A percentile compares a stretch with the other conserved stretches of the same genome.
These are phyloP conservation scores for Sarcophaga variegata DNA, from an alignment of 2,888 invertebrate genomes.

Conservation along the genomic window DNA sequence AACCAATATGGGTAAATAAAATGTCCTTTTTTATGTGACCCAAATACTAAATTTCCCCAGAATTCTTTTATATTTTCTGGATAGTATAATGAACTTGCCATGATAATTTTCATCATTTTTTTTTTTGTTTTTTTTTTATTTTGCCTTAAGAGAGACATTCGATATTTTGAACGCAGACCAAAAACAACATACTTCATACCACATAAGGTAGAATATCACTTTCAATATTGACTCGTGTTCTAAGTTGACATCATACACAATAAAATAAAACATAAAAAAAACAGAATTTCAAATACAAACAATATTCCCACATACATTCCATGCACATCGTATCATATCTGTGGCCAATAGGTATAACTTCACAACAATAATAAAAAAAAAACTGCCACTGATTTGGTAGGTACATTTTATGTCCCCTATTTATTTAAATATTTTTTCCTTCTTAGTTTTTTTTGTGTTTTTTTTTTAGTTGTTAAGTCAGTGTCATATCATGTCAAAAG, in stretches of 20 bases:
- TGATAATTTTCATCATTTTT: too few relatives aligned
- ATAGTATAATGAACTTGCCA: too few relatives aligned
- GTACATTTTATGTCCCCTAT: neutral
- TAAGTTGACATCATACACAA: constrained; percentile 43
- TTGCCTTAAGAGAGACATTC: constrained; percentile 39
- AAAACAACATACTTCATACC: constrained; percentile 17
- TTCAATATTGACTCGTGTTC: constrained; percentile 65
- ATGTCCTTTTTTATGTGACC: too few relatives aligned
- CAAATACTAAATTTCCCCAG: too few relatives aligned
- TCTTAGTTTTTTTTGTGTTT: constrained; percentile 10
- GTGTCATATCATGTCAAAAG: constrained; percentile 19
- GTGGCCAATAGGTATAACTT: constrained; percentile 27
- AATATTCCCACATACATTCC: constrained; percentile 18
- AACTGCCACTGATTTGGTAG: constrained; percentile 38
- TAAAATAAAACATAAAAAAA: neutral
- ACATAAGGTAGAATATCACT: constrained; percentile 46
- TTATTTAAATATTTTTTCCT: constrained; percentile 5
- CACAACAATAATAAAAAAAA: constrained; percentile 2
- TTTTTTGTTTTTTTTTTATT: neutral
- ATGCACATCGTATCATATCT: constrained; percentile 31
- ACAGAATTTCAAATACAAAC: neutral
- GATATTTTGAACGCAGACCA: constrained; percentile 44
- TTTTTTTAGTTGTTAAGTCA: neutral
- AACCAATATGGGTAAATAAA: too few relatives aligned
- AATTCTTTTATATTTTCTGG: too few relatives aligned